A percentile compares a stretch with the other conserved stretches of the same genome.
These are phyloP conservation scores for Lindbergichthys nudifrons DNA, from an alignment of 2,797 vertebrate species.

Conservation along the genomic window DNA sequence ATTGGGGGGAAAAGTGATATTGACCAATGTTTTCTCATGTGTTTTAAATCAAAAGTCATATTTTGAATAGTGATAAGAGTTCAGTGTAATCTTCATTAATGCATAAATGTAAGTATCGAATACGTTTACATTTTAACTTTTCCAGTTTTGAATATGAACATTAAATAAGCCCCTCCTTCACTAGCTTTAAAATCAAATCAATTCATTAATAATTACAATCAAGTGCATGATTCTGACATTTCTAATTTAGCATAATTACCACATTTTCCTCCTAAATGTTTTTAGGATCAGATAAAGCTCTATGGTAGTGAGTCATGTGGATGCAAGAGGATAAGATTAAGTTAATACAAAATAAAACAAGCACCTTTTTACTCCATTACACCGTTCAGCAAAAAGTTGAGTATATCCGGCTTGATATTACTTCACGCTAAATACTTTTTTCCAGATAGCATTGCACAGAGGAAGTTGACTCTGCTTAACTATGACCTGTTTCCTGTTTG, in stretches of 20 bases:
- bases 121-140: neutral
- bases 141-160: too few species aligned
- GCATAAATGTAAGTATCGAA: neutral
- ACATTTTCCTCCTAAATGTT: too few species aligned
- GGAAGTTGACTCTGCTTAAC: neutral
- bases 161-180: too few species aligned
- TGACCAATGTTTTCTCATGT: too few species aligned
- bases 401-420: neutral
- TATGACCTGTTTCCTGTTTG: neutral
- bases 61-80: neutral
- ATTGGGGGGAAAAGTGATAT: too few species aligned
- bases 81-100: neutral
- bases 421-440: neutral
- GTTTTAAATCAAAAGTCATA: neutral
- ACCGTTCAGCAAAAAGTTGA: conserved; percentile 15
- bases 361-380: neutral
- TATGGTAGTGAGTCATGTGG: conserved; percentile 45
- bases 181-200: neutral
- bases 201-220: too few species aligned
- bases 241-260: too few species aligned
- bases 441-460: neutral
- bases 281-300: too few species aligned
- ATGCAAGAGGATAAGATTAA: conserved; percentile 23
- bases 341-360: conserved; percentile 40
- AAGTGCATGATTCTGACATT: too few species aligned